Percentiles rank a stretch among this genome's conserved stretches.
phyloP scores from a whole-genome alignment of 2,113 vertebrate genomes.

The Montifringilla adamsi region DNA sequence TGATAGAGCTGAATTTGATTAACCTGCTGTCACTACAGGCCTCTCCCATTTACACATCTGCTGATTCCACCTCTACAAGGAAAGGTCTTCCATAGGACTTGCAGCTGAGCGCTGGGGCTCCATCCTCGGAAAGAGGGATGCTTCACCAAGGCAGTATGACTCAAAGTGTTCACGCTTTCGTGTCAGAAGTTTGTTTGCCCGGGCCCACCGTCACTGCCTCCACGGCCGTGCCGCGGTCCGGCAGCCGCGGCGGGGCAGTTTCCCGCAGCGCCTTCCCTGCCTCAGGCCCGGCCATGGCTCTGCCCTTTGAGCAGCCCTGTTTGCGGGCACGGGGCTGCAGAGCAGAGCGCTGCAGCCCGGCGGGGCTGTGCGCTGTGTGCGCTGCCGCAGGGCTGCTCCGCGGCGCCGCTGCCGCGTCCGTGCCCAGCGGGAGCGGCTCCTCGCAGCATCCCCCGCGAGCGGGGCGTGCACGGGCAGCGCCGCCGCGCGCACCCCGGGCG shows the following conservation, averaged over 20 bases:
- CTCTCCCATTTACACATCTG: neutral
- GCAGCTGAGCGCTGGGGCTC: neutral
- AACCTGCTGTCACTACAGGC: neutral
- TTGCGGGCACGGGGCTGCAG: neutral
- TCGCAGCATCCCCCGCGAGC: neutral
- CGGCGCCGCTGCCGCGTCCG: neutral
- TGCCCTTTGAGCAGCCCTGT: neutral
- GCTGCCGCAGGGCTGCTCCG: too few relatives aligned
- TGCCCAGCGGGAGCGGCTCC: neutral
- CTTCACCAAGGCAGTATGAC: neutral
- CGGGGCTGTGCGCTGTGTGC: neutral
- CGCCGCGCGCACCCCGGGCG: neutral
- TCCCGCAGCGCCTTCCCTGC: fast-evolving
- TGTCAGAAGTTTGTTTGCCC: neutral
- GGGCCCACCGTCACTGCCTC: neutral
- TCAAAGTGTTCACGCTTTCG: neutral
- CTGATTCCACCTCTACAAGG: neutral
- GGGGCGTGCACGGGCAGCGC: neutral
- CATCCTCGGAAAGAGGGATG: neutral
- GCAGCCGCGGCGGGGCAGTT: neutral
- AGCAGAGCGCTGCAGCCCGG: too few relatives aligned
- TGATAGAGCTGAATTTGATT: neutral
- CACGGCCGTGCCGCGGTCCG: neutral
- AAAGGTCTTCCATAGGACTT: neutral
- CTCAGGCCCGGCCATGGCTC: neutral